Base-by-base conservation (phyloP, 2,888 invertebrate genomes). In the Drosophila meridiana region DNA sequence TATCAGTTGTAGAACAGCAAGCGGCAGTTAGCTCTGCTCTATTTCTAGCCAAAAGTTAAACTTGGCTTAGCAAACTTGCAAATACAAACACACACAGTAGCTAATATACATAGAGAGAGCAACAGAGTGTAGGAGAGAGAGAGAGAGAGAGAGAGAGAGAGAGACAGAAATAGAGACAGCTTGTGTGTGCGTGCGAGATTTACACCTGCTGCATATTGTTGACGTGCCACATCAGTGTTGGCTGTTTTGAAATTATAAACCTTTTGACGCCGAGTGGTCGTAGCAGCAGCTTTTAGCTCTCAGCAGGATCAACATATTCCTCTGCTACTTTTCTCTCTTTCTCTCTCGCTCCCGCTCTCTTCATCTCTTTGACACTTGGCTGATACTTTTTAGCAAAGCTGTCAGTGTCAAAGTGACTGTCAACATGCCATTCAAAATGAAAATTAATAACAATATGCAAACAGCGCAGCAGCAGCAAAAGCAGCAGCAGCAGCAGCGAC, bases 391-490 rank as follows among this genome's bases (percentile, higher is more conserved):
- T 83, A 83, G 76, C 78, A 80, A 82, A 83, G 87, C 86, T 87
- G 89, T 89, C 90, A 89, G 79, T 91, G 90, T 91, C 89, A 90
- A 90, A 88, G 81, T 82, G 89, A 89, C 90, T 91, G 90, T 91
- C 91, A 91, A 85, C 90, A 90, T 90, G 91, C 85, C 90, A 90
- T 86, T 90, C 91, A 91, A 86, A 90, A 85, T 87, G 89, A 83
- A 89, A 90, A 90, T 90, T 88, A 90, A 90, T 87, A 91, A 87
- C 83, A 83, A 83, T 75, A 83, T 83, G 83, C 83, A 83, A 83
- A 80, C 82, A 83, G 82, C 75, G 58, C 53, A 48, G 38, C 56
- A 60, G 40, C 48, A 56, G 28, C 28, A 83, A 5, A 11, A 45
- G 75, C 69, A 82, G 77, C 70, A 73, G 48, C 59, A 50, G 52